Percentiles rank a stretch among this genome's conserved stretches.
Conservation (phyloP, 2,888 invertebrate genomes). For the Lottia gigantea region DNA sequence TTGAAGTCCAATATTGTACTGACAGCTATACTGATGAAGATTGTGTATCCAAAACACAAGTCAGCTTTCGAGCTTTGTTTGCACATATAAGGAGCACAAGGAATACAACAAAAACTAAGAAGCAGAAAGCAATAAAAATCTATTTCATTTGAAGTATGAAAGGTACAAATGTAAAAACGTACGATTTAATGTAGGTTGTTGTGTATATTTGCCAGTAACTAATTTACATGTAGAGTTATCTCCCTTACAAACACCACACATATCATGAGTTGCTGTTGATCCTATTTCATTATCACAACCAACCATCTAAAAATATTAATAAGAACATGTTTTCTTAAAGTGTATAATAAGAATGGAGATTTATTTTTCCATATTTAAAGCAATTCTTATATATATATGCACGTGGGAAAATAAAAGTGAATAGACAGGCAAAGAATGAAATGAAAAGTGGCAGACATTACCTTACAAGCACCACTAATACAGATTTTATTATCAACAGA, state of each 20-base stretch:
- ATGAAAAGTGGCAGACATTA: conserved; percentile 33
- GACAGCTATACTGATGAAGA: too few species aligned
- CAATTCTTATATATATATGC: too few species aligned
- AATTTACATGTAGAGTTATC: conserved; percentile 54
- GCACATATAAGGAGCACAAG: too few species aligned
- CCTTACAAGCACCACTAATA: conserved; percentile 85
- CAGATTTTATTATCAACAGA: conserved; percentile 85
- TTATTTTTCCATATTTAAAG: too few species aligned
- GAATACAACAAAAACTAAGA: too few species aligned
- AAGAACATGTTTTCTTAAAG: not conserved
- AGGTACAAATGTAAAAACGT: conserved; percentile 18
- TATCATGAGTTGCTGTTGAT: conserved; percentile 46
- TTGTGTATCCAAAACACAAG: too few species aligned
- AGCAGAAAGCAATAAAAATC: not conserved
- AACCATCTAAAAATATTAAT: conserved; percentile 39
- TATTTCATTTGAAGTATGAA: not conserved
- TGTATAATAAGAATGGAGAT: too few species aligned
- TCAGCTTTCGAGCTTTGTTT: too few species aligned
- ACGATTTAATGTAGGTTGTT: conserved; percentile 49
- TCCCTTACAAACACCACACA: conserved; percentile 57
- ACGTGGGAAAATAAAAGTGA: too few species aligned
- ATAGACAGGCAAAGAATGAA: too few species aligned
- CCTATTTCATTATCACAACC: conserved; percentile 57
- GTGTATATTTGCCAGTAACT: conserved; percentile 45
- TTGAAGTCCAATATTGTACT: too few species aligned